phyloP scores from a whole-genome alignment of 2,113 vertebrate genomes.

The Vicugna pacos region DNA sequence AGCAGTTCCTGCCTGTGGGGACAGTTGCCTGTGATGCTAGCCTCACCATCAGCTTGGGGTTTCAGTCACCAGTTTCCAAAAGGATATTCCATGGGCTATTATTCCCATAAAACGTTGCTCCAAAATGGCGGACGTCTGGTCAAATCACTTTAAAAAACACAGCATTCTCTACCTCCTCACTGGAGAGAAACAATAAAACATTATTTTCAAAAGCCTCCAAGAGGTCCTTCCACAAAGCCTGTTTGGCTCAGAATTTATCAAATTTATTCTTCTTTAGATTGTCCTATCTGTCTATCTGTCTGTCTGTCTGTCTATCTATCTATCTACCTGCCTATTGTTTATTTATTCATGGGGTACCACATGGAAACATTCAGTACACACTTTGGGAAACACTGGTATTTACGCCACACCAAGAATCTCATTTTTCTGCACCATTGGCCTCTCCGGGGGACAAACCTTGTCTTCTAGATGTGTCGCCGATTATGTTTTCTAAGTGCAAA shows the following conservation, averaged over 20 bases:
- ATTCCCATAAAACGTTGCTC: not conserved
- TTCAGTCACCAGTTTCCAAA: not conserved
- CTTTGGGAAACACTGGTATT: not conserved
- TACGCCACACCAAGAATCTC: not conserved
- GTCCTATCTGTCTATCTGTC: not conserved
- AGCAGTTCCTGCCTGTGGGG: fast-evolving
- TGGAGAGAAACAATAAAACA: fast-evolving
- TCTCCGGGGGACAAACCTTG: not conserved
- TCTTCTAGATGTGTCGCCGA: not conserved
- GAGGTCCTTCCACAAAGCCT: not conserved
- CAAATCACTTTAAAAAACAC: not conserved
- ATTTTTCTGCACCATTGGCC: not conserved
- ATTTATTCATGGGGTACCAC: not conserved
- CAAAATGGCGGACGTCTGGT: not conserved
- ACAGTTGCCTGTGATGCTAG: too few relatives aligned
- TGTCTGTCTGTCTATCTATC: not conserved
- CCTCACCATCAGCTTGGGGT: fast-evolving
- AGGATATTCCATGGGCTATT: not conserved
- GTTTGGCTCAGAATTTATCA: not conserved
- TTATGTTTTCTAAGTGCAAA: not conserved
- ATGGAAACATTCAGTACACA: not conserved
- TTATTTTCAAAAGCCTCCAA: not conserved
- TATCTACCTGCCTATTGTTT: not conserved
- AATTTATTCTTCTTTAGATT: not conserved
- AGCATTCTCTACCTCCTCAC: not conserved